Conservation (phyloP, 2,797 vertebrate genomes). For the Acipenser ruthenus region DNA sequence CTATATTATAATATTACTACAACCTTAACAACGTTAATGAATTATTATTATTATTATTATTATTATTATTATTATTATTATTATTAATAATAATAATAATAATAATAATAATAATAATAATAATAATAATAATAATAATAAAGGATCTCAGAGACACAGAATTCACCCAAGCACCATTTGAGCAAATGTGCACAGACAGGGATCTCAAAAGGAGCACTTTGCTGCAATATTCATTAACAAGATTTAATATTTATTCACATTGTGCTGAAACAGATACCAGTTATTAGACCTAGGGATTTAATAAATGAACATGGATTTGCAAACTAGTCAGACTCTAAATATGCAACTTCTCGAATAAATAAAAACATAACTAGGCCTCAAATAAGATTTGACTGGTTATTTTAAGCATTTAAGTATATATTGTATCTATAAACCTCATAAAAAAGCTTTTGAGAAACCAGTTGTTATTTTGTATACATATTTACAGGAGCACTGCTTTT, state of each 20-base stretch:
- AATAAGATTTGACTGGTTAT: slow-evolving; percentile 15
- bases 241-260: slow-evolving; percentile 56
- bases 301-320: too few species aligned
- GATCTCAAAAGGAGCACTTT: slow-evolving; percentile 54
- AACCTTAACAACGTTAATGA: too few species aligned
- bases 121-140: too few species aligned
- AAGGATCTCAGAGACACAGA: slow-evolving; percentile 37
- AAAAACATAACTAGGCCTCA: slow-evolving; percentile 16
- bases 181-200: slow-evolving; percentile 39
- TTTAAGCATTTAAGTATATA: slow-evolving; percentile 19
- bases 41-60: too few species aligned
- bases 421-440: slow-evolving; percentile 8
- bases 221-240: slow-evolving; percentile 66
- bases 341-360: slow-evolving; percentile 20
- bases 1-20: too few species aligned
- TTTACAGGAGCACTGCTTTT: too few species aligned
- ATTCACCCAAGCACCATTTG: slow-evolving; percentile 30
- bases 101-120: too few species aligned
- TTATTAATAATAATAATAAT: too few species aligned
- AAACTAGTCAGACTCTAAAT: too few species aligned
- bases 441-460: too few species aligned
- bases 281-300: slow-evolving; percentile 3
- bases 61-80: too few species aligned
- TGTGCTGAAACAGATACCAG: slow-evolving; percentile 45
- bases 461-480: too few species aligned